Evolutionary conservation across 2,797 vertebrate species (phyloP).

Genomic region (Synaphobranchus kaupii): DNA sequence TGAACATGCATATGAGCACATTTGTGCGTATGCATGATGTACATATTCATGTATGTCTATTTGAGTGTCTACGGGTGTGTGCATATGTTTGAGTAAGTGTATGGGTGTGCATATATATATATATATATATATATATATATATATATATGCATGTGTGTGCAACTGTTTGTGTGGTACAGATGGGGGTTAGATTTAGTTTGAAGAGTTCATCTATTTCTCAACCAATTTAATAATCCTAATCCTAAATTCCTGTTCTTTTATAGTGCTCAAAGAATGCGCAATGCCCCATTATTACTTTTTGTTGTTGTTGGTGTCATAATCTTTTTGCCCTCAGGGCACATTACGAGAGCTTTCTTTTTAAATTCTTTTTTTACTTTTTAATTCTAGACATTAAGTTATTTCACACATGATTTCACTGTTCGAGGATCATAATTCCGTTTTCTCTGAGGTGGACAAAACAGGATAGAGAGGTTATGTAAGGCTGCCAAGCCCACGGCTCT

Average conservation of each 20-base stretch:
- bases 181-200: background rate
- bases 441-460: conserved; percentile 48
- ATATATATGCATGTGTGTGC: background rate
- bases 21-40: conserved; percentile 23
- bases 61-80: background rate
- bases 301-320: too few relatives aligned
- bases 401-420: conserved; percentile 41
- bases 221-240: conserved; percentile 23
- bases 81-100: background rate
- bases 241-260: too few relatives aligned
- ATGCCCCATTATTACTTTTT: too few relatives aligned
- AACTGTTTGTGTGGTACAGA: background rate
- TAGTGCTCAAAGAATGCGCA: too few relatives aligned
- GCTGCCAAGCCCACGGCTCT: conserved; percentile 61
- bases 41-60: conserved; percentile 29
- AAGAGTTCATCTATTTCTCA: conserved; percentile 35
- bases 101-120: background rate
- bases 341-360: background rate
- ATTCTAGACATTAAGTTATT: conserved; percentile 37
- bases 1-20: conserved; percentile 8
- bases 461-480: conserved; percentile 40
- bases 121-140: too few relatives aligned
- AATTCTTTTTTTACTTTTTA: background rate
- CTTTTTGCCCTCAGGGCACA: conserved; percentile 24
- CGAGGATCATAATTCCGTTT: conserved; percentile 42